These are phyloP conservation scores for Sebastiscus tertius DNA, from an alignment of 2,797 vertebrate genomes.

Conservation along the genomic window DNA sequence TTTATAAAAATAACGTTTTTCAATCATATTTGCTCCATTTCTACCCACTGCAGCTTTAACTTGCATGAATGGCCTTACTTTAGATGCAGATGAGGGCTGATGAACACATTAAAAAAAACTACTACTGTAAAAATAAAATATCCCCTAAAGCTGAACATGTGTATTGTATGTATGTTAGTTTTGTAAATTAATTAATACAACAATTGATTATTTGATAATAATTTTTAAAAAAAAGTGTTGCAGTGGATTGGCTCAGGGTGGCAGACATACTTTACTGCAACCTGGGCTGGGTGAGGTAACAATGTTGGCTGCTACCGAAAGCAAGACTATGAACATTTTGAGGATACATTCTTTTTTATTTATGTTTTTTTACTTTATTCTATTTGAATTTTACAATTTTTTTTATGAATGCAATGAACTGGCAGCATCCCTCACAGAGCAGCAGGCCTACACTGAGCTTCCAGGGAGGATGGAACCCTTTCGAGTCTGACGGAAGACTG, in stretches of 20 bases:
- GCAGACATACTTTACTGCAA: neutral
- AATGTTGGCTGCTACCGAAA: neutral
- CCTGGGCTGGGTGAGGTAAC: neutral
- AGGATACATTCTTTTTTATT: too few relatives aligned
- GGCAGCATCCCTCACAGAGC: neutral
- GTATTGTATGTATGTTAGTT: neutral
- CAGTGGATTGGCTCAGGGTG: neutral
- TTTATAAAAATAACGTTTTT: too few relatives aligned
- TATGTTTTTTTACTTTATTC: too few relatives aligned
- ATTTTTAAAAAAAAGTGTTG: neutral
- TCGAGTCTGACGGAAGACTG: slow-evolving; percentile 32
- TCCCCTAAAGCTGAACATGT: neutral
- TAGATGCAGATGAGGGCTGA: neutral
- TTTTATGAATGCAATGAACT: too few relatives aligned
- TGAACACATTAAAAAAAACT: neutral
- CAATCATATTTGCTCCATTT: too few relatives aligned
- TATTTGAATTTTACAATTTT: too few relatives aligned
- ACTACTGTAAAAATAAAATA: neutral
- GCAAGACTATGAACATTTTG: neutral
- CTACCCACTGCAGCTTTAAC: too few relatives aligned
- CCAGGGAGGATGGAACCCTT: neutral
- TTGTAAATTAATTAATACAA: neutral
- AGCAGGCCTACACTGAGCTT: neutral
- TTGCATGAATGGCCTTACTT: neutral
- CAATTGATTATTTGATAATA: neutral